These are phyloP conservation scores for Stomatorhinus walkeri DNA, from an alignment of 2,797 vertebrate genomes.

Conservation along the genomic window DNA sequence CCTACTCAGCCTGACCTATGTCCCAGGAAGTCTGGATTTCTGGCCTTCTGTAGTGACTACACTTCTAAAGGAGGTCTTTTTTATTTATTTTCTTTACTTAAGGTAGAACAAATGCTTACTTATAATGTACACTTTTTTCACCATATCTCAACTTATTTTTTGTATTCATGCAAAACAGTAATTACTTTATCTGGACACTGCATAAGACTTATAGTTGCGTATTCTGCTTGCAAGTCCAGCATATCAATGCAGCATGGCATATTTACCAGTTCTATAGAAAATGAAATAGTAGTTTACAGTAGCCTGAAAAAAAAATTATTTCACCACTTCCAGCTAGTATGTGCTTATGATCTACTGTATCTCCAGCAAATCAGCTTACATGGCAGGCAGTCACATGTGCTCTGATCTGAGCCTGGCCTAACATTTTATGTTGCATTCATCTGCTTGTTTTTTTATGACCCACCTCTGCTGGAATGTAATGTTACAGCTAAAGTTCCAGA, in stretches of 20 bases:
- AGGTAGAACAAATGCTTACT: background rate
- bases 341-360: background rate
- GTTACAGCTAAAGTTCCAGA: background rate
- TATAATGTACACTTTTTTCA: too few species aligned
- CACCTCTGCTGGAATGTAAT: background rate
- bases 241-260: background rate
- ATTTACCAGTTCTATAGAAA: background rate
- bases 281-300: background rate
- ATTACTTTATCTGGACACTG: background rate
- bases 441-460: background rate
- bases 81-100: background rate
- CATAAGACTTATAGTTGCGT: background rate
- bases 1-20: background rate
- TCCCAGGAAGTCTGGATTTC: background rate
- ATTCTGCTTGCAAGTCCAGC: background rate
- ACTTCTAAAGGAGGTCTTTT: background rate
- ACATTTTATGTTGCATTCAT: background rate
- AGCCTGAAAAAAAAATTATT: background rate
- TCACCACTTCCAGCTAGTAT: background rate
- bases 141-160: too few species aligned
- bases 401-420: background rate
- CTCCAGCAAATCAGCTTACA: background rate
- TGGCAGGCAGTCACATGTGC: background rate
- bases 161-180: background rate
- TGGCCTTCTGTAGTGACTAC: constrained; percentile 8